phyloP scores from a whole-genome alignment of 2,797 vertebrate species.

The Gambelia wislizenii region DNA sequence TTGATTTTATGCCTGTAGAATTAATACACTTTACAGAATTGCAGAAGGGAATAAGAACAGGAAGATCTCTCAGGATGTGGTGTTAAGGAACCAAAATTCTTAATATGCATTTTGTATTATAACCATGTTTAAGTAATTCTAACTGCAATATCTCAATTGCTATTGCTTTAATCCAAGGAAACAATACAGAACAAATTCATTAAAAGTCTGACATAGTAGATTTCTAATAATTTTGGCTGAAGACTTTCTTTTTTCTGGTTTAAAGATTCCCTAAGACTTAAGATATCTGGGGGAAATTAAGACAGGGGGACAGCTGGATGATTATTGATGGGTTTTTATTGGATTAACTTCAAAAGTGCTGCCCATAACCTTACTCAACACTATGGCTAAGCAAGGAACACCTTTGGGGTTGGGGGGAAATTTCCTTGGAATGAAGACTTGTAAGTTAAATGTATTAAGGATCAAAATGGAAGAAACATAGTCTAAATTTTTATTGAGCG shows the following conservation, averaged over 20 bases:
- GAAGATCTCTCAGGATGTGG: neutral
- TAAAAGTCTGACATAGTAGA: neutral
- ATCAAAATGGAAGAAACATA: neutral
- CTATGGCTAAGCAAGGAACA: neutral
- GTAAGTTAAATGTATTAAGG: neutral
- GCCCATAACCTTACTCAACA: no score
- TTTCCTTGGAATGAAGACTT: neutral
- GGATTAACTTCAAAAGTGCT: neutral
- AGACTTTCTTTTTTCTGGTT: neutral
- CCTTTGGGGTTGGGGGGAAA: neutral
- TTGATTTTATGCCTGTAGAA: slow-evolving; percentile 10
- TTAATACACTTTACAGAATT: slow-evolving; percentile 19
- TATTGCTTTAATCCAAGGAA: neutral
- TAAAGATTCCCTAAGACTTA: neutral
- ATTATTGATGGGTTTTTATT: neutral
- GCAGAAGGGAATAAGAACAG: neutral
- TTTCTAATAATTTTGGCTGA: neutral
- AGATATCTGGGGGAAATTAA: neutral
- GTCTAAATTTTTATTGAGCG: neutral
- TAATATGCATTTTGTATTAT: slow-evolving; percentile 23
- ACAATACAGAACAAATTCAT: neutral
- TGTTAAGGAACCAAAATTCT: slow-evolving; percentile 15
- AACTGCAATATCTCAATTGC: neutral
- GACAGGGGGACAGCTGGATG: neutral
- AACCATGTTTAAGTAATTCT: slow-evolving; percentile 28